Conservation (phyloP, 2,888 invertebrate genomes). For the Phengaris arion region DNA sequence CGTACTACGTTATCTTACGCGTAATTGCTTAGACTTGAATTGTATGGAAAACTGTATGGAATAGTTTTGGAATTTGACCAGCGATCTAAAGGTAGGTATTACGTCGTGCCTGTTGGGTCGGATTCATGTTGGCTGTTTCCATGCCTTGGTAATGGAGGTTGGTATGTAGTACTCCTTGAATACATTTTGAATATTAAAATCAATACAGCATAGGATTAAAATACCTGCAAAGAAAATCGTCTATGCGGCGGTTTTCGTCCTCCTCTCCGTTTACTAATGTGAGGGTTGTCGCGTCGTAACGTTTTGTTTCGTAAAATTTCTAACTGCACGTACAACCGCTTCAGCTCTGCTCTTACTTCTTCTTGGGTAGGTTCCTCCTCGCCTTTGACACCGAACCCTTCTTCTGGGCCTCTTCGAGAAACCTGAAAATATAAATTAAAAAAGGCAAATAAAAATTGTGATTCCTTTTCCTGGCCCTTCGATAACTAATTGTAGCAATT, state of each 20-base stretch:
- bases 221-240: conserved; percentile 92
- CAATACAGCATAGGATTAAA: neutral
- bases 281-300: conserved; percentile 95
- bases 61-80: neutral
- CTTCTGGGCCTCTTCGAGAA: conserved; percentile 86
- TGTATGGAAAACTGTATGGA: neutral
- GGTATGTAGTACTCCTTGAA: neutral
- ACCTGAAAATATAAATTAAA: conserved; percentile 62
- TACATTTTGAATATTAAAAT: neutral
- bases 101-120: neutral
- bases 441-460: neutral
- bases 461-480: neutral
- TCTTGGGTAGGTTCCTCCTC: conserved; percentile 95
- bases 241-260: conserved; percentile 93
- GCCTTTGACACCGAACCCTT: conserved; percentile 86
- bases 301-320: conserved; percentile 96
- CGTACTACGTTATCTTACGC: too few species aligned
- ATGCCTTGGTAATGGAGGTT: conserved; percentile 18
- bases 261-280: conserved; percentile 96
- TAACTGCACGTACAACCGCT: conserved; percentile 93
- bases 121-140: neutral
- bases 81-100: neutral
- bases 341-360: conserved; percentile 92
- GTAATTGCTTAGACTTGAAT: neutral
- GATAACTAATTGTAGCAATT: neutral